A percentile compares a stretch with the other conserved stretches of the same genome.
phyloP scores from a whole-genome alignment of 2,113 vertebrate species.

The Chelonoidis abingdonii region DNA sequence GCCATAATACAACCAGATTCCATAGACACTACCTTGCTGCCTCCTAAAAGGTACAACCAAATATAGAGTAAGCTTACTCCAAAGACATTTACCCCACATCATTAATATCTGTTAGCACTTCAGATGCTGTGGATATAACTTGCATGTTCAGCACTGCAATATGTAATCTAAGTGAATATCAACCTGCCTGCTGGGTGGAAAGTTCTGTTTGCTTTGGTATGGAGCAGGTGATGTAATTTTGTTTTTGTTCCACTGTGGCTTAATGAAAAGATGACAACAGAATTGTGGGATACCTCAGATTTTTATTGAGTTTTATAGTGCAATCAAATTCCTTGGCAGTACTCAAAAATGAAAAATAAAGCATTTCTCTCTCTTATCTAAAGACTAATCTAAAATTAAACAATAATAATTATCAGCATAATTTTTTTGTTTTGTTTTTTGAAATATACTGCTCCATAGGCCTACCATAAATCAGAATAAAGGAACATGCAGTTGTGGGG shows the following conservation, averaged over 20 bases:
- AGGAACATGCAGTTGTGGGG: accelerated
- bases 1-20: background rate
- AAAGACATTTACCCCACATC: background rate
- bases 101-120: background rate
- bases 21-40: background rate
- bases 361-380: background rate
- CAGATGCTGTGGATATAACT: background rate
- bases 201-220: background rate
- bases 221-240: background rate
- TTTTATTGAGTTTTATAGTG: background rate
- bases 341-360: background rate
- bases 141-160: background rate
- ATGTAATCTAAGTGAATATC: background rate
- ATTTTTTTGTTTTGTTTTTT: background rate
- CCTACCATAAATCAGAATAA: background rate
- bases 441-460: background rate
- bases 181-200: background rate
- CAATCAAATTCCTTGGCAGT: background rate
- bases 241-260: background rate
- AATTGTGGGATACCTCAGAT: background rate
- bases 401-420: background rate
- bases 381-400: background rate
- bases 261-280: background rate
- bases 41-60: background rate
- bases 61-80: background rate